Conservation (phyloP, 2,888 invertebrate genomes). For the Athripsodes cinereus region DNA sequence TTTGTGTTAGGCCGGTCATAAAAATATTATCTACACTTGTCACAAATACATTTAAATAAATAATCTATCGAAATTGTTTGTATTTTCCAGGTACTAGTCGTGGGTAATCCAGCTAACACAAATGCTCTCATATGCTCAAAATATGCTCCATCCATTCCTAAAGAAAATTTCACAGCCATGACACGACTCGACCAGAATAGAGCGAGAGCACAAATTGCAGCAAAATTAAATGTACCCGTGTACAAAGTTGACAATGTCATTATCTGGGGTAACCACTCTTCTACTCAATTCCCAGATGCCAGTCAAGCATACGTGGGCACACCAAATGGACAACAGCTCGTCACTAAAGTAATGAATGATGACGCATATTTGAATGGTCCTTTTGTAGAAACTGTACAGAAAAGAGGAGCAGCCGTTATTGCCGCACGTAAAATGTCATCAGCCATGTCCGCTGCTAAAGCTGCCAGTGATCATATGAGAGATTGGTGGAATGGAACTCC, state of each 20-base stretch:
- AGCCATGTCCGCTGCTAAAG: constrained; percentile 98
- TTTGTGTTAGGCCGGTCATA: too few species aligned
- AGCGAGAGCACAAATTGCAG: constrained; percentile 82
- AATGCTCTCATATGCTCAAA: constrained; percentile 94
- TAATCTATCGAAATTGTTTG: neutral
- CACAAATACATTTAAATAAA: too few species aligned
- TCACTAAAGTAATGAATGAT: constrained; percentile 71
- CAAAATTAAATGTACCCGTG: constrained; percentile 62
- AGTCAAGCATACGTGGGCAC: constrained; percentile 60
- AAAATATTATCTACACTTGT: too few species aligned
- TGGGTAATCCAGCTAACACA: constrained; percentile 99
- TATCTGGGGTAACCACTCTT: constrained; percentile 99
- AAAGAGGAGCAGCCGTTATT: constrained; percentile 95
- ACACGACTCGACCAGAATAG: constrained; percentile 98
- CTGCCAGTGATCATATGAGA: constrained; percentile 95
- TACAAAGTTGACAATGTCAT: constrained; percentile 81
- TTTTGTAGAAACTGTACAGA: constrained; percentile 92
- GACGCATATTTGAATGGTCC: constrained; percentile 70
- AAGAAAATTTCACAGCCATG: constrained; percentile 95
- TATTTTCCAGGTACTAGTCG: constrained; percentile 61
- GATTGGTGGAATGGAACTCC: constrained; percentile 92
- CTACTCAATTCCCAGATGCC: constrained; percentile 96
- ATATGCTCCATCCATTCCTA: constrained; percentile 93
- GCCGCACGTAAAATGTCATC: constrained; percentile 96
- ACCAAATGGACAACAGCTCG: constrained; percentile 51